phyloP scores from a whole-genome alignment of 2,113 vertebrate species.

The Pterophyllum scalare region DNA sequence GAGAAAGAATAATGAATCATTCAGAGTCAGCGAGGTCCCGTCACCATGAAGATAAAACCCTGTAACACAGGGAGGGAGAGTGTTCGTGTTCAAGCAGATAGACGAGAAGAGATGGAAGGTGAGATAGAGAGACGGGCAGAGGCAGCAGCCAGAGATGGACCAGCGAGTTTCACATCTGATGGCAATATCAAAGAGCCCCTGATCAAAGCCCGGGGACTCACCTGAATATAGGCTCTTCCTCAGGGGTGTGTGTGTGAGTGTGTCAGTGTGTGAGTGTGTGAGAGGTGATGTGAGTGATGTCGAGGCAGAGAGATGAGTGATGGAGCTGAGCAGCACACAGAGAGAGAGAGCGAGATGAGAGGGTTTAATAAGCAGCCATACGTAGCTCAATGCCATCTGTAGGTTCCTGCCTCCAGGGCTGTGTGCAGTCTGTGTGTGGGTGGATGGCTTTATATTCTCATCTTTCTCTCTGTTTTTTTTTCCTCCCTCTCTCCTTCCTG shows the following conservation, averaged over 20 bases:
- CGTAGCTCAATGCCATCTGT: conserved; percentile 80
- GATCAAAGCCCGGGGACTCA: conserved; percentile 72
- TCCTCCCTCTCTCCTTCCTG: not conserved
- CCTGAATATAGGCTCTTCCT: conserved; percentile 66
- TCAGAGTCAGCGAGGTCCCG: not conserved
- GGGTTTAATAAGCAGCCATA: conserved; percentile 81
- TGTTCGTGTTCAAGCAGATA: not conserved
- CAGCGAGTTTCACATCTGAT: conserved; percentile 60
- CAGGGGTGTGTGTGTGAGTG: not conserved
- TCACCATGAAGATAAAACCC: conserved; percentile 14
- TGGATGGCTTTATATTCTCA: conserved; percentile 78
- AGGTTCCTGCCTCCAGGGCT: conserved; percentile 78
- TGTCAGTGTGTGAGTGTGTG: not conserved
- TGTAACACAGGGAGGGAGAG: not conserved
- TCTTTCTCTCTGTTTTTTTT: conserved; percentile 51
- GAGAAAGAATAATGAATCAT: conserved; percentile 15
- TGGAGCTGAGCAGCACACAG: conserved; percentile 69
- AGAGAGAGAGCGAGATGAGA: conserved; percentile 67
- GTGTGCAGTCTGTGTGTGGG: conserved; percentile 77
- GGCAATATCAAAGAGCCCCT: conserved; percentile 69
- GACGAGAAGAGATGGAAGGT: conserved; percentile 32
- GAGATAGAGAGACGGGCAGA: conserved; percentile 40
- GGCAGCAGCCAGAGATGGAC: conserved; percentile 44
- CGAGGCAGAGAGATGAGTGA: conserved; percentile 59
- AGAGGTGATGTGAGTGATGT: conserved; percentile 50